A percentile compares a stretch with the other conserved stretches of the same genome.
These are phyloP conservation scores for Drosophila nr. perissopoda DNA, from an alignment of 2,888 invertebrate species.

Conservation along the genomic window DNA sequence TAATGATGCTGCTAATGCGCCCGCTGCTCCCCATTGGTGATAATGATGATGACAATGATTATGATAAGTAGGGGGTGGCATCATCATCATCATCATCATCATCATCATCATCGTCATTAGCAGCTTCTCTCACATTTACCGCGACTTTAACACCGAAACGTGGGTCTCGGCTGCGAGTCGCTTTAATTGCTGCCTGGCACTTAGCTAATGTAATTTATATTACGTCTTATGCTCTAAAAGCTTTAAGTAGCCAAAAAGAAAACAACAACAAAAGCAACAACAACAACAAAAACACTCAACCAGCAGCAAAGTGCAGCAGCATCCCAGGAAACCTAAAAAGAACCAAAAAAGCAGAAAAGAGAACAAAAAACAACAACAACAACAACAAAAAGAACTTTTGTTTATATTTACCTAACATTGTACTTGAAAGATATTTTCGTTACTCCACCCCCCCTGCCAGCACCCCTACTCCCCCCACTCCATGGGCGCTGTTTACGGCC, in stretches of 20 bases:
- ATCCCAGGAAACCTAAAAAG: constrained; percentile 28
- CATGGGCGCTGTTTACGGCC: constrained; percentile 25
- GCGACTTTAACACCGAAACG: constrained; percentile 6
- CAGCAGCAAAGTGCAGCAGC: constrained; percentile 65
- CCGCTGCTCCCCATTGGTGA: constrained; percentile 20
- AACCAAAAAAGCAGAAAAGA: constrained; percentile 7
- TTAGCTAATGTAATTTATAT: constrained; percentile 80
- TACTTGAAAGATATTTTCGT: constrained; percentile 82
- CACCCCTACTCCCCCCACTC: not conserved
- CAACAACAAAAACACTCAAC: constrained; percentile 22
- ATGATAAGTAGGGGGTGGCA: constrained; percentile 1
- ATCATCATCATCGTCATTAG: constrained; percentile 64
- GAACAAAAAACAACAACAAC: not conserved
- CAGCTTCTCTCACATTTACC: constrained; percentile 51
- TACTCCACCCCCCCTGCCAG: constrained; percentile 19
- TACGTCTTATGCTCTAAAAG: constrained; percentile 78
- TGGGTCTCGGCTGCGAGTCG: constrained; percentile 22
- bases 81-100: constrained; percentile 41
- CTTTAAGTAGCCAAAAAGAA: constrained; percentile 74
- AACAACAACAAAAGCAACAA: constrained; percentile 11
- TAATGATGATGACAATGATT: constrained; percentile 40
- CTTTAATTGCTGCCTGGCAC: constrained; percentile 75
- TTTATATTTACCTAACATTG: constrained; percentile 83
- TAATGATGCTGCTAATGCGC: constrained; percentile 74
- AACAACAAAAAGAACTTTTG: constrained; percentile 56